Conservation (phyloP, 2,888 invertebrate genomes). For the Acronicta alni region DNA sequence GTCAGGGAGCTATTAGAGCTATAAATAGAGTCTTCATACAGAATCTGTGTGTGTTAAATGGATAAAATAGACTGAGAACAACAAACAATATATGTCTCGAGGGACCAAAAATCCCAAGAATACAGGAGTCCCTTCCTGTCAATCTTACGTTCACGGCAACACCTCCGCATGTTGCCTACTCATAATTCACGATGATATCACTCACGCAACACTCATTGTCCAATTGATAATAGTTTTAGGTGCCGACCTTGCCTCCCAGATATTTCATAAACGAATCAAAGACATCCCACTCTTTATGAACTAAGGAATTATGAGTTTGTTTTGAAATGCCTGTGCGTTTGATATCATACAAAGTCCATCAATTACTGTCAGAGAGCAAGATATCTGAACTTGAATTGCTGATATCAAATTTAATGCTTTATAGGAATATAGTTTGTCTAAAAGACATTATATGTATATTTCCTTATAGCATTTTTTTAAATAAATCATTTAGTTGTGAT, state of each 20-base stretch:
- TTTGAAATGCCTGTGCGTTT: conserved; percentile 12
- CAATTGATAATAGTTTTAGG: conserved; percentile 55
- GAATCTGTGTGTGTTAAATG: no score
- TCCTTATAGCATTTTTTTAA: no score
- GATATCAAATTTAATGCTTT: neutral
- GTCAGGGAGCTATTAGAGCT: no score
- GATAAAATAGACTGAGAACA: no score
- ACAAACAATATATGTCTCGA: neutral
- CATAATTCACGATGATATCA: conserved; percentile 58
- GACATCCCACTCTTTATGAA: conserved; percentile 50
- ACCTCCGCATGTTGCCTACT: conserved; percentile 47
- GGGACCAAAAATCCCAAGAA: neutral
- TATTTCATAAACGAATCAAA: conserved; percentile 49
- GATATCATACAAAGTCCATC: conserved; percentile 31
- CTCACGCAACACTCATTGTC: conserved; percentile 42
- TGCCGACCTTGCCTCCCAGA: conserved; percentile 51
- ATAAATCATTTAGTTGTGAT: no score
- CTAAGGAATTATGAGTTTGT: conserved; percentile 21
- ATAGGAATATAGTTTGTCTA: no score
- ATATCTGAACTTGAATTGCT: neutral
- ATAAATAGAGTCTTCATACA: no score
- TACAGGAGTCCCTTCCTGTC: conserved; percentile 12
- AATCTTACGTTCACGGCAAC: conserved; percentile 9
- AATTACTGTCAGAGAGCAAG: neutral
- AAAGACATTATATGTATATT: no score